Evolutionary conservation across 2,797 vertebrate genomes (phyloP).

Genomic region (Rhabdophis nuchalis): DNA sequence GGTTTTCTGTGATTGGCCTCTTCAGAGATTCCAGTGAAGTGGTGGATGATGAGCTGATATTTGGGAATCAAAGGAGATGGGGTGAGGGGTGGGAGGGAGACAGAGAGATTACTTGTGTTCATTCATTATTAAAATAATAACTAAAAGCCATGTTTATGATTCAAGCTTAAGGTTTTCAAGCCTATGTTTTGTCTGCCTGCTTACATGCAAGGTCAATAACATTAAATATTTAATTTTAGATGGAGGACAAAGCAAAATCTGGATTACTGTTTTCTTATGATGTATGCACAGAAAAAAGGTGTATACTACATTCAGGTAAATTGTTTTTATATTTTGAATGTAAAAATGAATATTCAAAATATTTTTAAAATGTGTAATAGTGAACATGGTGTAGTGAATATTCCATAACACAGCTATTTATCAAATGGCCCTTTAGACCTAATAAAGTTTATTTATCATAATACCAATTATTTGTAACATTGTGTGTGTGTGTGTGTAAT

Average conservation of each 20-base stretch:
- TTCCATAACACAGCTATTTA: not conserved
- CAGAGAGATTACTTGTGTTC: not conserved
- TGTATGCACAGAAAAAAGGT: conserved; percentile 96
- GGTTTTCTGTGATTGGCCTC: not conserved
- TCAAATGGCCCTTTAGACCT: not conserved
- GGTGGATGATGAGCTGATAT: not conserved
- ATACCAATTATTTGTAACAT: not conserved
- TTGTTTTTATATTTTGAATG: conserved; percentile 19
- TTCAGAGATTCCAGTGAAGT: not conserved
- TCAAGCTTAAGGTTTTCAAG: not conserved
- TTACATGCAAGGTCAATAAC: not conserved
- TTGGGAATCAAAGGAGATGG: not conserved
- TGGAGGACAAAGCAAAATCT: conserved; percentile 99
- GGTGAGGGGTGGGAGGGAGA: not conserved
- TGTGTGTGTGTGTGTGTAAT: no score
- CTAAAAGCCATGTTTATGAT: not conserved
- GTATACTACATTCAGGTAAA: conserved; percentile 96
- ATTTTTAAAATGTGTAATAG: not conserved
- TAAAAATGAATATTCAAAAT: conserved; percentile 20
- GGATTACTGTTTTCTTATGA: conserved; percentile 99
- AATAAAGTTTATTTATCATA: not conserved
- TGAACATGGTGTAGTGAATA: not conserved
- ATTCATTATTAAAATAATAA: not conserved
- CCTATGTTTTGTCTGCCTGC: not conserved
- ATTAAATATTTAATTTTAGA: conserved; percentile 71